Percentiles rank a stretch among this genome's conserved stretches.
These are phyloP conservation scores for Enteromius unitaeniatus DNA, from an alignment of 2,797 vertebrate genomes.

Conservation along the genomic window DNA sequence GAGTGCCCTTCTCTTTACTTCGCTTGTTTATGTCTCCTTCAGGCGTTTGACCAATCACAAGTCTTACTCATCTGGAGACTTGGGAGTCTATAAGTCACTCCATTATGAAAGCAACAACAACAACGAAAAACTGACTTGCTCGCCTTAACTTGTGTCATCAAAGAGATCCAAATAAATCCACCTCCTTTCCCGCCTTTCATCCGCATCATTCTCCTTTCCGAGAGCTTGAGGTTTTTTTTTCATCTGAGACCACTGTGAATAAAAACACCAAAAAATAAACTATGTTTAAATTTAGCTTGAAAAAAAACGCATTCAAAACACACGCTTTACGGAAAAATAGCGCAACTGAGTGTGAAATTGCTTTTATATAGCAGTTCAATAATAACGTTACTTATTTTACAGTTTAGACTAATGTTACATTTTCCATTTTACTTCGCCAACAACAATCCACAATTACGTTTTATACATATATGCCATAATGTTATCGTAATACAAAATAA, in stretches of 20 bases:
- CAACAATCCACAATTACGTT: too few species aligned
- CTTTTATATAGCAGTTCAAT: too few species aligned
- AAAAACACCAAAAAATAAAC: neutral
- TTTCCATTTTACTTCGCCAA: too few species aligned
- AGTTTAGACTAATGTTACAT: too few species aligned
- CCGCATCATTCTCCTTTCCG: neutral
- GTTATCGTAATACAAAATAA: too few species aligned
- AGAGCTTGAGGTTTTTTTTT: neutral
- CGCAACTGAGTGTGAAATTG: too few species aligned
- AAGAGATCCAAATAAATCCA: constrained; percentile 2
- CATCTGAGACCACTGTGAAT: neutral
- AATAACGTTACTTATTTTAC: too few species aligned
- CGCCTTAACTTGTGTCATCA: neutral
- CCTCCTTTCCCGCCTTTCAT: too few species aligned
- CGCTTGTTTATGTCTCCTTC: constrained; percentile 48
- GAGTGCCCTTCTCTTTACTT: constrained; percentile 43
- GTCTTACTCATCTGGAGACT: constrained; percentile 42
- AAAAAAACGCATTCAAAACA: too few species aligned
- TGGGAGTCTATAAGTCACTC: constrained; percentile 8
- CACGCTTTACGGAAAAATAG: too few species aligned
- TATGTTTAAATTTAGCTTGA: too few species aligned
- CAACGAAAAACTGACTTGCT: neutral
- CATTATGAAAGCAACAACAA: constrained; percentile 35
- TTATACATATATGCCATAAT: too few species aligned
- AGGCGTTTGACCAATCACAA: constrained; percentile 38